Evolutionary conservation across 2,797 vertebrate genomes (phyloP), one percentile per base, ranked within the genome.

Genomic region (Gallinago stenura): DNA sequence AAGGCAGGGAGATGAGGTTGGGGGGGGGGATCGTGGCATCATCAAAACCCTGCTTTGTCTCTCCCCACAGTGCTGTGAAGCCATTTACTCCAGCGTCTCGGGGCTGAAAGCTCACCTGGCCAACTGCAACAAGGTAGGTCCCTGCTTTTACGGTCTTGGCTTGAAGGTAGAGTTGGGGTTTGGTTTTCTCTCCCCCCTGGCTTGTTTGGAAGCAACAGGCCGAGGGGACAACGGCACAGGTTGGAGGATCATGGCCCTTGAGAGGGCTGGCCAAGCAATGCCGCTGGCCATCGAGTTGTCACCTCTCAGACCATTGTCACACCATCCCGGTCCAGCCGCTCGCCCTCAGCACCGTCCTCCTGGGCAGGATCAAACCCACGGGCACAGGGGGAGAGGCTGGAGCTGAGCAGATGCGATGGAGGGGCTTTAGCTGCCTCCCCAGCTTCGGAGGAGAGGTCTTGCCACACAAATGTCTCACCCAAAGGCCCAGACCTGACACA

Each of bases 41-140:
- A 18, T 54, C 51, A 31, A 54, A 61, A 75, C 37, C n/a, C 33
- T 87, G 50, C 77, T 95, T 91, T 66, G 30, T 83, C 72, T 95
- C 41, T 64, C 46, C 89, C 78, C 31, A 3, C 98, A 99, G 99
- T 99, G 98, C 98, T 99, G 99, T 96, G 99, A 99, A 98, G 99
- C 99, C 91, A 99, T 99, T 92, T 99, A 99, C 94, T 99, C 99
- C 96, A 99, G 99, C 45, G 99, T 99, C 91, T 99, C 99, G 11
- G 99, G 99, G 95, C 98, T 99, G 62, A 99, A 99, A 98, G 99
- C 99, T 86, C 99, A 99, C 90, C 98, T 99, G 69, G 99, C 99
- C 96, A 99, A 99, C 98, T 99, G 99, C 97, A 99, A 98, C 97
- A 99, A 99, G 99, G 99, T 99, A 98, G 18, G 91, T 53, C 12